Evolutionary conservation across 2,797 vertebrate species (phyloP).

Genomic region (Sebastes kiyomatsui): DNA sequence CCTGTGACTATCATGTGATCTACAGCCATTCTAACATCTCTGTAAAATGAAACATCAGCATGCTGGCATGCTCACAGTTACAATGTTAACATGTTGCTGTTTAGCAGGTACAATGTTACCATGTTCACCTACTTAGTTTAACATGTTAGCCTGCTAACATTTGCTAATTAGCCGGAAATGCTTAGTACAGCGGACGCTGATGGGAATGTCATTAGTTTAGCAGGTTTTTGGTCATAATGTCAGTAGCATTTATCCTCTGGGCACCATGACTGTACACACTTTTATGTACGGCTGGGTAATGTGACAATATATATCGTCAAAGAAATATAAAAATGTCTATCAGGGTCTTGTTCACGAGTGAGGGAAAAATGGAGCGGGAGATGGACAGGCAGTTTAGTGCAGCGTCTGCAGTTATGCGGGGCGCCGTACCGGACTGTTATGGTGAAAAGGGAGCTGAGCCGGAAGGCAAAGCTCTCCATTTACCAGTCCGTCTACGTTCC

Average conservation of each 20-base stretch:
- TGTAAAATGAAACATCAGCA: neutral
- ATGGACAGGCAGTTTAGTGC: too few species aligned
- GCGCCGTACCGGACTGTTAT: too few species aligned
- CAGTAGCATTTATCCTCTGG: neutral
- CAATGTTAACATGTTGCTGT: neutral
- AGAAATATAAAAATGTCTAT: too few species aligned
- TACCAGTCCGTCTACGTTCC: too few species aligned
- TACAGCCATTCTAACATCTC: neutral
- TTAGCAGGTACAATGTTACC: neutral
- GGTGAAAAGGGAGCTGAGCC: too few species aligned
- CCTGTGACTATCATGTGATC: neutral
- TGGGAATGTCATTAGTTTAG: neutral
- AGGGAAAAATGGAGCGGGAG: too few species aligned
- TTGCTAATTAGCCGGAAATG: neutral
- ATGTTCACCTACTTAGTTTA: neutral
- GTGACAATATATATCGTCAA: too few species aligned
- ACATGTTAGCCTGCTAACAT: neutral
- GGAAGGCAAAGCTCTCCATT: too few species aligned
- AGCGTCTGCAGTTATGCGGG: too few species aligned
- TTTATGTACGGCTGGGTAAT: too few species aligned
- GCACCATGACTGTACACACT: too few species aligned
- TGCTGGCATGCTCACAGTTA: neutral
- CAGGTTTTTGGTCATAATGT: neutral
- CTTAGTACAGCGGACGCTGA: neutral
- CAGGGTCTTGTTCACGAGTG: too few species aligned